Base-by-base conservation (phyloP, 2,113 vertebrate genomes). In the Nesogale talazaci region DNA sequence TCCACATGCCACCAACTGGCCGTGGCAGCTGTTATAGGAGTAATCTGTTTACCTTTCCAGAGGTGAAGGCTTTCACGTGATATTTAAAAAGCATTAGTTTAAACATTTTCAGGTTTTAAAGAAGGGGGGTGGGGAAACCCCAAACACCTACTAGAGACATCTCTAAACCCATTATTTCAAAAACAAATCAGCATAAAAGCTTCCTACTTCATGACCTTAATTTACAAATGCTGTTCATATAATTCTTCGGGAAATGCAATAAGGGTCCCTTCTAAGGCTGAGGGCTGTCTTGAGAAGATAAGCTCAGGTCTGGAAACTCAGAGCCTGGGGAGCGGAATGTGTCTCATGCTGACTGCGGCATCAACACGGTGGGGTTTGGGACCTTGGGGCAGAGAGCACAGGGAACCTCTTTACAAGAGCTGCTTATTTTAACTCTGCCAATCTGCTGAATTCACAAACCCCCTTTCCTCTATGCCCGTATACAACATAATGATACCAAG, bases 141-240 rank as follows among this genome's bases (percentile, higher is more conserved):
- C 67, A 67, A 87, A 92, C 3, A 65, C 22, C 29, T 57, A 74
- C 74, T 52, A 67, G 36, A 67, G 77, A 86, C 31, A 79, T 93
- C 36, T 69, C 80, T 25, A 84, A 88, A 92, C 72, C 75, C 69
- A 85, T 76, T 83, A 86, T 78, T 93, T 95, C 81, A 94, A 83
- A 61, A 80, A 91, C 31, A 92, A 38, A 78, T 76, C 89, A 90
- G 40, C 1, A 6, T 8, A 25, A 67, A 52, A 72, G 27, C 42
- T 81, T 95, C 38, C 61, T 74, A 89, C n/a, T 82, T 72, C 15
- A 38, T n/a, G 52, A 84, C 27, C 79, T 89, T 84, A 83, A 84
- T 87, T 95, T 86, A 65, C 86, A 92, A 90, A 74, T 23, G 76
- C 1, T 86, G 92, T 92, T 92, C 80, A 46, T 65, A 87, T 72